A percentile compares a stretch with the other conserved stretches of the same genome.
These are phyloP conservation scores for Scolopax mira DNA, from an alignment of 2,113 vertebrate genomes.

Conservation along the genomic window DNA sequence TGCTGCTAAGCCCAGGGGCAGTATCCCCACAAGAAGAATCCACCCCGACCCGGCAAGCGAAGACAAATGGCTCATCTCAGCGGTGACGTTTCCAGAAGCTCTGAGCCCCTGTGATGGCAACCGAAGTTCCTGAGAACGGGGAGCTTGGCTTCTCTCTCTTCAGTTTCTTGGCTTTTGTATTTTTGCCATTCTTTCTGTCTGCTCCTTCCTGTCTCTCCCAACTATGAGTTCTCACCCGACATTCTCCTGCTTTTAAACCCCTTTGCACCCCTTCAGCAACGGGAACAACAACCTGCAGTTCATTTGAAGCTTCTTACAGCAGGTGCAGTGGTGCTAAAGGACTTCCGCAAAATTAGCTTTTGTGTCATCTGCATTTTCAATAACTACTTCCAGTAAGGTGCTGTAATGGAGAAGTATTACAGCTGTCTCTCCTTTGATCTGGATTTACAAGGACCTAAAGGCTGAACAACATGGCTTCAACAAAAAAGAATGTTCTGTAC, in stretches of 20 bases:
- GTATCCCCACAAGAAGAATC: fast-evolving
- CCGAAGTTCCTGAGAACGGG: not conserved
- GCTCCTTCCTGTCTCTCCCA: not conserved
- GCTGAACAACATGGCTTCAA: not conserved
- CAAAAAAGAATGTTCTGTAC: not conserved
- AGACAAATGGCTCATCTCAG: fast-evolving
- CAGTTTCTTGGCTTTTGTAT: not conserved
- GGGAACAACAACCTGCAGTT: fast-evolving
- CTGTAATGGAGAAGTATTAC: not conserved
- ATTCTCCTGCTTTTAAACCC: fast-evolving
- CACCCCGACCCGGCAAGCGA: not conserved
- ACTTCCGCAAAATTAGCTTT: not conserved
- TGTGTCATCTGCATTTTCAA: constrained; percentile 14
- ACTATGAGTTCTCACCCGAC: not conserved
- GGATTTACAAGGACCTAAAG: not conserved
- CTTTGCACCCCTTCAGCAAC: fast-evolving
- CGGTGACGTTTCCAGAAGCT: fast-evolving
- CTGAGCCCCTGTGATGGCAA: not conserved
- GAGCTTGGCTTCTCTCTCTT: not conserved
- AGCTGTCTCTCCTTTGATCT: constrained; percentile 8
- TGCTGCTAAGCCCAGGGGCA: not conserved
- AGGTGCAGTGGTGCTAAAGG: not conserved
- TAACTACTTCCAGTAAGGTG: not conserved
- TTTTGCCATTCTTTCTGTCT: not conserved
- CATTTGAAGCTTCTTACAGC: fast-evolving